These are phyloP conservation scores for Plecturocebus donacophilus DNA, from an alignment of 2,113 vertebrate genomes.

Conservation along the genomic window DNA sequence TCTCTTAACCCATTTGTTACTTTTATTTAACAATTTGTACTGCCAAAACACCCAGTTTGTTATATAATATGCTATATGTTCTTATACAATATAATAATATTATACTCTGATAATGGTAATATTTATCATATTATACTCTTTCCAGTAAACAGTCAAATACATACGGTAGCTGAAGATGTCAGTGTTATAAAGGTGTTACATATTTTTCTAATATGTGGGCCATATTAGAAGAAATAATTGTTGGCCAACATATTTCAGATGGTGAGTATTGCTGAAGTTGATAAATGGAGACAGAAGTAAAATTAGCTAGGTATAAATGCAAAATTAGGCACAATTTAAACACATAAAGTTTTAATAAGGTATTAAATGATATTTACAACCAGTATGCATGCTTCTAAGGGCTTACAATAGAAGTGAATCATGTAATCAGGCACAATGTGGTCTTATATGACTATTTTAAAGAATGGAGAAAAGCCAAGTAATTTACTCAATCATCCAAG, in stretches of 20 bases:
- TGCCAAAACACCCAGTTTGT: not conserved
- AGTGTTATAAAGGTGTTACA: not conserved
- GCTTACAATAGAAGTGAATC: not conserved
- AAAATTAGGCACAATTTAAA: not conserved
- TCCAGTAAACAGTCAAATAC: not conserved
- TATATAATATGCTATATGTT: not conserved
- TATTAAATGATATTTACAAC: not conserved
- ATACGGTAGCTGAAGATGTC: not conserved
- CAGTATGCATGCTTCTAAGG: not conserved
- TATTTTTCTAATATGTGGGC: not conserved
- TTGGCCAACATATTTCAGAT: not conserved
- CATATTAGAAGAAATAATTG: not conserved
- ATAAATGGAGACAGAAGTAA: not conserved
- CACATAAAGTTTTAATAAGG: not conserved
- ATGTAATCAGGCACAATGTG: not conserved
- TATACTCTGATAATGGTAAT: not conserved
- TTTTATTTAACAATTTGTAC: conserved; percentile 4
- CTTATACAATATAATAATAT: not conserved
- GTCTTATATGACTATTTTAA: not conserved
- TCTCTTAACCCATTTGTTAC: not conserved
- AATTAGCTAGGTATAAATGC: not conserved
- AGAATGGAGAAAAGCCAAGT: not conserved
- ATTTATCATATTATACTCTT: not conserved
- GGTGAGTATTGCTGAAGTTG: not conserved
- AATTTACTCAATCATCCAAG: not conserved